Evolutionary conservation across 2,113 vertebrate genomes (phyloP).

Genomic region (Siniperca knerii): DNA sequence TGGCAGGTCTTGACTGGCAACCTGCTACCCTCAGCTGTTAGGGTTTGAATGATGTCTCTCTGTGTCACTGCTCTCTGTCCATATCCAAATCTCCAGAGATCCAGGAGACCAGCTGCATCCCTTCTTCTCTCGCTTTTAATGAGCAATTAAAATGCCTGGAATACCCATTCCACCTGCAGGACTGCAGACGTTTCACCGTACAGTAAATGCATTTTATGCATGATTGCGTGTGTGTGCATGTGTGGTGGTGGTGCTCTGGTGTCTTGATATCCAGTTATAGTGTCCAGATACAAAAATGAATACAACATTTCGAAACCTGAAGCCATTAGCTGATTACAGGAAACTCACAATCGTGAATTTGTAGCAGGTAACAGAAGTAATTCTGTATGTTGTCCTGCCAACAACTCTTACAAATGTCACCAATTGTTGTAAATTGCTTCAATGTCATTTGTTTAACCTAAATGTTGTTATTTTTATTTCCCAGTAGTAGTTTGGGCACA

Average conservation of each 20-base stretch:
- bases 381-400: neutral
- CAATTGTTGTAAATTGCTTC: neutral
- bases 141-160: neutral
- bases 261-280: neutral
- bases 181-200: neutral
- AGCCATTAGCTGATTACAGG: neutral
- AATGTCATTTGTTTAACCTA: neutral
- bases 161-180: neutral
- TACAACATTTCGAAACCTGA: neutral
- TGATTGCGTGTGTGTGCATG: neutral
- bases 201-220: neutral
- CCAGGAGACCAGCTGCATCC: neutral
- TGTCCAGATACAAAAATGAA: neutral
- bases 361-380: no score
- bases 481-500: neutral
- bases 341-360: neutral
- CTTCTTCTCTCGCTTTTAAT: neutral
- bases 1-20: constrained; percentile 28
- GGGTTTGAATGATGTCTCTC: constrained; percentile 10
- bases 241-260: neutral
- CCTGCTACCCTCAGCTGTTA: constrained; percentile 40
- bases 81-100: neutral
- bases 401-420: neutral
- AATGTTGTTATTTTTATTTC: neutral
- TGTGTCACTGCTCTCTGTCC: neutral